These are phyloP conservation scores for Eupelmus urozonus DNA, from an alignment of 2,888 invertebrate genomes.

Conservation along the genomic window DNA sequence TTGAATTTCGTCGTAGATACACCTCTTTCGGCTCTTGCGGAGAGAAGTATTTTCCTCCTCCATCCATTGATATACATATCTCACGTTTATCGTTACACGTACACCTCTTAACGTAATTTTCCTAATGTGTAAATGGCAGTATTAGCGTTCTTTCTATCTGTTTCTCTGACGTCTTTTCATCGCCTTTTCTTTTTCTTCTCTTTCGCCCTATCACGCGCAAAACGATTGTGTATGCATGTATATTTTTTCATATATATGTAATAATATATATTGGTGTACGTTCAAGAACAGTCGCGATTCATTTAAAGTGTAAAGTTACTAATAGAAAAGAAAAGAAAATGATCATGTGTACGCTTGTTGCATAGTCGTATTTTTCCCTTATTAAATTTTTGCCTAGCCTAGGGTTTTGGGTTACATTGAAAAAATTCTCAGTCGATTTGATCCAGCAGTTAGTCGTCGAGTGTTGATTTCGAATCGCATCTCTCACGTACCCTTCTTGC, in stretches of 20 bases:
- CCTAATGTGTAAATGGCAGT: conserved; percentile 58
- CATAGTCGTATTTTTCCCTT: conserved; percentile 18
- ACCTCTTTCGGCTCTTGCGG: neutral
- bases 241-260: conserved; percentile 59
- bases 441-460: conserved; percentile 53
- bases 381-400: conserved; percentile 48
- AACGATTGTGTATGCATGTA: conserved; percentile 53
- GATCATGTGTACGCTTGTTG: conserved; percentile 43
- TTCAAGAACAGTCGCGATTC: conserved; percentile 46
- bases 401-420: conserved; percentile 51
- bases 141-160: conserved; percentile 56
- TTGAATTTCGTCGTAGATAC: conserved; percentile 29
- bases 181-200: conserved; percentile 40
- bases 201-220: conserved; percentile 47
- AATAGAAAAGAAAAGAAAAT: conserved; percentile 44
- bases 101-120: conserved; percentile 56
- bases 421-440: conserved; percentile 57
- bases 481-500: conserved; percentile 54
- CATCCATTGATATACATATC: neutral
- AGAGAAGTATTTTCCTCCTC: conserved; percentile 15
- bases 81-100: conserved; percentile 39
- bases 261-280: conserved; percentile 61
- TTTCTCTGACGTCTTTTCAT: conserved; percentile 34
- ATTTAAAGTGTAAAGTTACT: conserved; percentile 50
- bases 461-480: conserved; percentile 51